Evolutionary conservation across 1,140 invertebrate genomes (phyloP).

Genomic region (Globodera rostochiensis): DNA sequence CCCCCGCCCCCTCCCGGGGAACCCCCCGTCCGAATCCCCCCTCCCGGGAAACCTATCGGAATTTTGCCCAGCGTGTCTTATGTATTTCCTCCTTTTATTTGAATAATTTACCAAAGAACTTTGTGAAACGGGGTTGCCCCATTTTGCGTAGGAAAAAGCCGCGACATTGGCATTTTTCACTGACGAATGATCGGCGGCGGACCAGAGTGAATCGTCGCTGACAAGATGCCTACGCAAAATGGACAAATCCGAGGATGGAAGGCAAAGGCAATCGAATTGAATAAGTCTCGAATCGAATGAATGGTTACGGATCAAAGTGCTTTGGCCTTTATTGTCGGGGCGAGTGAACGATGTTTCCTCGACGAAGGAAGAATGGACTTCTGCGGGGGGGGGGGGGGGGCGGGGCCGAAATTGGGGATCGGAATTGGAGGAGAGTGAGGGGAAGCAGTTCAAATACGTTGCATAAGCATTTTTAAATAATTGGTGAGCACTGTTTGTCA

Average conservation of each 20-base stretch:
- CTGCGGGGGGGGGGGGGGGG: too few relatives aligned
- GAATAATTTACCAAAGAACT: too few relatives aligned
- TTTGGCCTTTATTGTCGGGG: background rate
- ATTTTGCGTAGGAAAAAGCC: slow-evolving; percentile 26
- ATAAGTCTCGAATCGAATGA: background rate
- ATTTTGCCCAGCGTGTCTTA: too few relatives aligned
- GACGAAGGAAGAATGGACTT: background rate
- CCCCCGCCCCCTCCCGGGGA: too few relatives aligned
- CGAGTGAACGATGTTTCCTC: background rate
- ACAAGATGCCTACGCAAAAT: slow-evolving; percentile 31
- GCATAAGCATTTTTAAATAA: too few relatives aligned
- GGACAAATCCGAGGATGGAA: background rate
- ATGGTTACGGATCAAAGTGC: background rate
- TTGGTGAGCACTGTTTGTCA: too few relatives aligned
- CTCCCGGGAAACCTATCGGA: too few relatives aligned
- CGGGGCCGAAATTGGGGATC: too few relatives aligned
- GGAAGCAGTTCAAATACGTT: too few relatives aligned
- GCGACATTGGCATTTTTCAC: background rate
- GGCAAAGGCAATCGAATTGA: background rate
- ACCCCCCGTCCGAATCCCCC: too few relatives aligned
- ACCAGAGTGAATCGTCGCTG: slow-evolving; percentile 16
- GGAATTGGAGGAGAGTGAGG: too few relatives aligned
- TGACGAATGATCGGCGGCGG: background rate
- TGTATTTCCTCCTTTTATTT: too few relatives aligned
- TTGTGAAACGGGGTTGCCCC: background rate